Conservation (phyloP, 2,888 invertebrate species). For the Drosophila meridionalis region DNA sequence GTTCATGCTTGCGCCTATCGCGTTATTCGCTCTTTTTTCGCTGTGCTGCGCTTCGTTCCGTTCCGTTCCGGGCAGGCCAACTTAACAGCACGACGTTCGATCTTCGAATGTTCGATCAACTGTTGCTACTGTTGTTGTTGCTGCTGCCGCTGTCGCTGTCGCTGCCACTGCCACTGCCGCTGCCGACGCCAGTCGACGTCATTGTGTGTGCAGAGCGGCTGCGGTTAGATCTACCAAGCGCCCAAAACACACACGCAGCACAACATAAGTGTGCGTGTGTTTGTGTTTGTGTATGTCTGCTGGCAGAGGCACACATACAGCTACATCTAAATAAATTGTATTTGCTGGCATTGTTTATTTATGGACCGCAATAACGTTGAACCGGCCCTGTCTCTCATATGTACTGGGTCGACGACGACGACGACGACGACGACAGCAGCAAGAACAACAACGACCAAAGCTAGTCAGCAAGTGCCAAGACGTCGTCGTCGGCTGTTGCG, state of each 20-base stretch:
- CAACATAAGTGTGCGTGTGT: background rate
- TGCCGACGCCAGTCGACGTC: conserved; percentile 46
- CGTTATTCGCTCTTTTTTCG: conserved; percentile 36
- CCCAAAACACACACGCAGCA: conserved; percentile 15
- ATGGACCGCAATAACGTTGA: conserved; percentile 38
- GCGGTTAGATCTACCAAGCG: conserved; percentile 43
- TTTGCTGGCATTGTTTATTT: background rate
- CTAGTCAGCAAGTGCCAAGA: conserved; percentile 75
- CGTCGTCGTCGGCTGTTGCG: conserved; percentile 70
- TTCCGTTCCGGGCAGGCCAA: conserved; percentile 62
- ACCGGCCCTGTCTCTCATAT: conserved; percentile 62
- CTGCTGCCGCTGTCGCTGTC: conserved; percentile 9
- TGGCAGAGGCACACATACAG: background rate
- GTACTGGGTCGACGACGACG: conserved; percentile 30
- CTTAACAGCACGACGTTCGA: conserved; percentile 73
- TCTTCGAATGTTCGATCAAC: conserved; percentile 71
- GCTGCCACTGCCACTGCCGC: background rate
- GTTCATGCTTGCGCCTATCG: conserved; percentile 36
- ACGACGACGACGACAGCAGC: conserved; percentile 32
- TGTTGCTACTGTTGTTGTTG: conserved; percentile 66
- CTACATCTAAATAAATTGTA: background rate
- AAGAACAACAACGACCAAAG: conserved; percentile 49
- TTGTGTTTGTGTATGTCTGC: background rate
- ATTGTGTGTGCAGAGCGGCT: conserved; percentile 52
- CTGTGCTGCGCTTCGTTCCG: conserved; percentile 40